A percentile compares a stretch with the other conserved stretches of the same genome.
Conservation (phyloP, 2,888 invertebrate species). For the Acrobasis suavella region DNA sequence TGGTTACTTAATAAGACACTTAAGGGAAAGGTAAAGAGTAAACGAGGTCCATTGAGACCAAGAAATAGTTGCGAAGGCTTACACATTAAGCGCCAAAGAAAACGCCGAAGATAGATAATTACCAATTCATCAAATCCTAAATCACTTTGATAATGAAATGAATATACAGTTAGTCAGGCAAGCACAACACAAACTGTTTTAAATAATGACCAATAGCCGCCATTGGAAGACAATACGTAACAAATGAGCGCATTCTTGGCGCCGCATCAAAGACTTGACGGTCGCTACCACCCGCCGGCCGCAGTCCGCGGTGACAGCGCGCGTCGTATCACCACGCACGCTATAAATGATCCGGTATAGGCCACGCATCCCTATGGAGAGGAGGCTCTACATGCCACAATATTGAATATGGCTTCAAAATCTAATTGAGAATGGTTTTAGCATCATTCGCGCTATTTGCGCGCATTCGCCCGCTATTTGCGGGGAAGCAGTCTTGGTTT, state of each 20-base stretch:
- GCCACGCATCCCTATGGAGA: constrained; percentile 19
- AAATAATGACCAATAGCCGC: constrained; percentile 6
- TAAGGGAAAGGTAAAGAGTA: no score
- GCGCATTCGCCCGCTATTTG: no score
- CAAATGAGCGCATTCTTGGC: constrained; percentile 26
- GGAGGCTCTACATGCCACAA: constrained; percentile 3
- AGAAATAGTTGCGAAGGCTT: no score
- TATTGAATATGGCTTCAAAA: no score
- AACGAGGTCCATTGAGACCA: no score
- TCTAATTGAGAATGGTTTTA: no score
- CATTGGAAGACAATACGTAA: constrained; percentile 7
- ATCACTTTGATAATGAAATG: background rate
- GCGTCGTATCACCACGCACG: constrained; percentile 32
- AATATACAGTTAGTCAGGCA: background rate
- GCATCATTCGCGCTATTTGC: no score
- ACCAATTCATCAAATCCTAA: no score
- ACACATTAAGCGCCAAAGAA: no score
- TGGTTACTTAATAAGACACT: no score
- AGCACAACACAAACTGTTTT: background rate
- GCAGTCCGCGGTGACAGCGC: constrained; percentile 49
- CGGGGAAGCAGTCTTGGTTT: no score
- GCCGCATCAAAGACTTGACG: constrained; percentile 30
- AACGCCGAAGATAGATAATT: no score
- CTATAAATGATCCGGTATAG: constrained; percentile 18
- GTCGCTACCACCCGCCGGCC: constrained; percentile 49